A percentile compares a stretch with the other conserved stretches of the same genome.
phyloP scores from a whole-genome alignment of 2,797 vertebrate genomes.

The Leptatherina wallacei region DNA sequence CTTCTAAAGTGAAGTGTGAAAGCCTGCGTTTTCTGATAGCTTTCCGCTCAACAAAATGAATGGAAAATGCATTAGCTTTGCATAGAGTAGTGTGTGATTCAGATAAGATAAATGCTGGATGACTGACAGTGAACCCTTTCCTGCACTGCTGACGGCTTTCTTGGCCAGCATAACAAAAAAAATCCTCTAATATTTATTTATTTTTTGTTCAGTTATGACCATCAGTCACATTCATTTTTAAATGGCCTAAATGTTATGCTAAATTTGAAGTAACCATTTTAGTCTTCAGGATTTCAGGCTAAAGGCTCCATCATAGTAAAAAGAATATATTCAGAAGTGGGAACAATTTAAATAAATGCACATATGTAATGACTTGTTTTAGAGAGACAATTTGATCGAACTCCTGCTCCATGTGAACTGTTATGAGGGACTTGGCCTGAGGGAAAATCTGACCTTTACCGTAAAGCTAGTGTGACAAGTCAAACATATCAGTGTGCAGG shows the following conservation, averaged over 20 bases:
- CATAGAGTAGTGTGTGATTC: constrained; percentile 14
- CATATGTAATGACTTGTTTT: constrained; percentile 14
- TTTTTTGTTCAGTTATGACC: background rate
- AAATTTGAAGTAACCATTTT: constrained; percentile 41
- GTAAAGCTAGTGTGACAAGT: constrained; percentile 38
- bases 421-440: constrained; percentile 7
- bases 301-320: constrained; percentile 47
- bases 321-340: constrained; percentile 38
- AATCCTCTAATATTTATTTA: too few relatives aligned
- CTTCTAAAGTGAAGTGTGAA: constrained; percentile 28
- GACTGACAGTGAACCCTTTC: constrained; percentile 12
- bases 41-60: constrained; percentile 16
- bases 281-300: constrained; percentile 26
- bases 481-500: constrained; percentile 43
- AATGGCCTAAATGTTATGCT: constrained; percentile 22
- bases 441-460: constrained; percentile 35
- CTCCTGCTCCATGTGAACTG: constrained; percentile 12
- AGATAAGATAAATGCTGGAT: constrained; percentile 33
- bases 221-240: constrained; percentile 30
- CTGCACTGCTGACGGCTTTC: constrained; percentile 8
- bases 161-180: background rate
- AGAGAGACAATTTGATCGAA: constrained; percentile 9
- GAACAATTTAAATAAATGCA: constrained; percentile 27
- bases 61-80: constrained; percentile 10
- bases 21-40: constrained; percentile 34